Base-by-base conservation (phyloP, 1,140 invertebrate species). In the Epicauta chinensis region DNA sequence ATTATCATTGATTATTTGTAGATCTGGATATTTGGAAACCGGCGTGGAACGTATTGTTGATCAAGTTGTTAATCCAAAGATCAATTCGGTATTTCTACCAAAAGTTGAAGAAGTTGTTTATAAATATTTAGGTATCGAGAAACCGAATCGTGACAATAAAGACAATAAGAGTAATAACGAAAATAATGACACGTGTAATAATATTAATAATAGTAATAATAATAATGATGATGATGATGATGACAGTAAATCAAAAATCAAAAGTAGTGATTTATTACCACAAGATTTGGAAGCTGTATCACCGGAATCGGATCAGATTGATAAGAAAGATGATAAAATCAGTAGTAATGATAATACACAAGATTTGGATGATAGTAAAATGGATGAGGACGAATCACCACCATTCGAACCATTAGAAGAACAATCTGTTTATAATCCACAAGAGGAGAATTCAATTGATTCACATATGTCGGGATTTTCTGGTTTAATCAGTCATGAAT, bases 1-100 rank as follows among this genome's bases (percentile, higher is more conserved):
- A 23, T 23, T 23, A 23, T 37, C 54, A 62, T 41, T 60, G 30
- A 54, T 63, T 48, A 52, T 50, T 75, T 77, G 37, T 71, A 92
- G 89, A 63, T 84, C 85, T 53, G 86, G 86, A 37, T 88, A 89
- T 71, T 71, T 93, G 53, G 81, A 86, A 54, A 82, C 81, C 51
- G 93, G 93, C 14, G 87, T 96, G 3, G 91, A 95, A 68, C 80
- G 92, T 58, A 93, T 97, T 53, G 91, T 96, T 0, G 91, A 96
- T 70, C 93, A 97, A 77, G 90, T 95, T 0, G 91, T 97, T 0
- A 93, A 94, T 72, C 91, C 91, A 2, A 95, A 95, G 76, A 86
- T 95, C 4, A 81, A 85, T 55, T 80, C 83, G 6, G 80, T 91
- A 2, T 93, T 96, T 67, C 83, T 91, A 64, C 88, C 91, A 5